Evolutionary conservation across 2,888 invertebrate species (phyloP), one percentile per base, ranked within the genome.

Genomic region (Rhabditophanes sp.): DNA sequence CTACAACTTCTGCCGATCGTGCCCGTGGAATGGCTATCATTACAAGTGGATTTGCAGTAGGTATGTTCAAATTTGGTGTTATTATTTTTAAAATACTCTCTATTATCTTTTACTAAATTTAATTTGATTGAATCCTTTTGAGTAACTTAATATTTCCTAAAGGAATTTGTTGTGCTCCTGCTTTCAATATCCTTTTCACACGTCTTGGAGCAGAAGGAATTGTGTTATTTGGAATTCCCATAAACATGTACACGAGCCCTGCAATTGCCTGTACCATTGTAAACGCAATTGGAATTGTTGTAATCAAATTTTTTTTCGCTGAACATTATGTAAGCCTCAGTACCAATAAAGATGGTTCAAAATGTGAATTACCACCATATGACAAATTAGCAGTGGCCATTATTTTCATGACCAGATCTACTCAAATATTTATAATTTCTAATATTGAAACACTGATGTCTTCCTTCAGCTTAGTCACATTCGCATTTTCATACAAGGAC

Each of bases 21-120:
- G 37, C 46, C 7, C 16, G 44, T 20, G 50, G 50, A 1, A 40
- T 51, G 14, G 42, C 51, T 2, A 41, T 37, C 25, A 46, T 48
- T 7, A 46, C 43, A 6, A 48, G 51, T 8, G 51, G 51, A n/a
- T 42, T 51, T 7, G 44, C 51, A n/a, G 22, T 52, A 3, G 51
- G 51, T 12, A 39, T 39, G 11, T 43, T 46, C 48, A 25, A n/a
- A n/a, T n/a, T n/a, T n/a, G n/a, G n/a, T n/a, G n/a, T n/a, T n/a
- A n/a, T n/a, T n/a, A n/a, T n/a, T n/a, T n/a, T n/a, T n/a, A n/a
- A n/a, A n/a, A n/a, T n/a, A n/a, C n/a, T n/a, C n/a, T n/a, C n/a
- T n/a, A n/a, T n/a, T n/a, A n/a, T n/a, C n/a, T n/a, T n/a, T n/a
- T n/a, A n/a, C n/a, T n/a, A n/a, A n/a, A n/a, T n/a, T n/a, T n/a